Evolutionary conservation across 2,797 vertebrate genomes (phyloP).

Genomic region (Helicolenus hilgendorfi): DNA sequence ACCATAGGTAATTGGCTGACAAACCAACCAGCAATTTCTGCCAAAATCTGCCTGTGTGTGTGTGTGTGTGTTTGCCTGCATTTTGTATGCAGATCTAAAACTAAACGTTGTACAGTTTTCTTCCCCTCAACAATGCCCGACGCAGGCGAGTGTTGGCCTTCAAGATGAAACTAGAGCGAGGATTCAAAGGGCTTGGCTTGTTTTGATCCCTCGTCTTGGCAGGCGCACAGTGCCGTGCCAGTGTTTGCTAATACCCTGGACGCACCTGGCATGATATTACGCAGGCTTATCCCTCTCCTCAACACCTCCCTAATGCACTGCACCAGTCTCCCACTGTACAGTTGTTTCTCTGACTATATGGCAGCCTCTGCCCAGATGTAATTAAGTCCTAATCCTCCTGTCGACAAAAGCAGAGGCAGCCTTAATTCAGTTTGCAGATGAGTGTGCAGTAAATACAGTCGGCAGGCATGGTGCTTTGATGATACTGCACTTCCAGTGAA

Average conservation of each 20-base stretch:
- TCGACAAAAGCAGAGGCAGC: constrained; percentile 63
- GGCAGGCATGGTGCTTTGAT: constrained; percentile 34
- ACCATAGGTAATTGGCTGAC: background rate
- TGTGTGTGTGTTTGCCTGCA: background rate
- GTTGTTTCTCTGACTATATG: constrained; percentile 45
- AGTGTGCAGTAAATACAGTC: constrained; percentile 44
- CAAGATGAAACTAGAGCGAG: constrained; percentile 49
- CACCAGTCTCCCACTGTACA: constrained; percentile 38
- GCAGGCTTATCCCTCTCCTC: constrained; percentile 78
- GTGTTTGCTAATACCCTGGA: constrained; percentile 73
- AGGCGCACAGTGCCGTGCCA: constrained; percentile 64
- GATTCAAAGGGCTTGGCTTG: constrained; percentile 41
- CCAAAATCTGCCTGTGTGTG: background rate
- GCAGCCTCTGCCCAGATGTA: constrained; percentile 64
- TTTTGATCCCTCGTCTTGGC: constrained; percentile 76
- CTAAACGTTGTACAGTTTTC: constrained; percentile 26
- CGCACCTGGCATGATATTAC: constrained; percentile 82
- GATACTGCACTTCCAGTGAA: constrained; percentile 28
- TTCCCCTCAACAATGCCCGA: constrained; percentile 3
- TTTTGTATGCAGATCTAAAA: background rate
- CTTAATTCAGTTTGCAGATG: constrained; percentile 57
- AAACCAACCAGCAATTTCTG: background rate
- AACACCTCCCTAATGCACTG: constrained; percentile 75
- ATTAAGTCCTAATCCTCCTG: constrained; percentile 80
- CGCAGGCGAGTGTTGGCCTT: constrained; percentile 43